Evolutionary conservation across 2,888 invertebrate species (phyloP).

Genomic region (Bhutanitis thaidina): DNA sequence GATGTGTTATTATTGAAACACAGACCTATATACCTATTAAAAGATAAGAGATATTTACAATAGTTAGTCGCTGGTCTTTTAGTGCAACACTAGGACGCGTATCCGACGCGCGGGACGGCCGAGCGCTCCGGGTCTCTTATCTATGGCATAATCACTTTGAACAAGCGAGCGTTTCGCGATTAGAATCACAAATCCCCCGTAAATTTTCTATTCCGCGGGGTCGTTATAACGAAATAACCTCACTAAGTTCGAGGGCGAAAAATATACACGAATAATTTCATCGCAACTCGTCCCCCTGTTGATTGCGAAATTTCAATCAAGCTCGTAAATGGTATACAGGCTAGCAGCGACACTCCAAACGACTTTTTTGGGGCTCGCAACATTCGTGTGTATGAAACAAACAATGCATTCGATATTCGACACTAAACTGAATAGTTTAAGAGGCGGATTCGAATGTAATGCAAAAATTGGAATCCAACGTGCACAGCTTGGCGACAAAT

Average conservation of each 20-base stretch:
- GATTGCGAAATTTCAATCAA: constrained; percentile 80
- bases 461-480: constrained; percentile 32
- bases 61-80: background rate
- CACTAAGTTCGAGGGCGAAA: constrained; percentile 59
- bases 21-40: constrained; percentile 3
- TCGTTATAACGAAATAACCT: constrained; percentile 69
- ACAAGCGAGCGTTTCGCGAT: constrained; percentile 72
- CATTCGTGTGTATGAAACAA: constrained; percentile 30
- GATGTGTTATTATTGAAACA: constrained; percentile 4
- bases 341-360: constrained; percentile 72
- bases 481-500: constrained; percentile 53
- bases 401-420: constrained; percentile 31
- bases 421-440: constrained; percentile 36
- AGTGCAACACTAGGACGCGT: constrained; percentile 27
- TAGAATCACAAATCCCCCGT: constrained; percentile 75
- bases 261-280: constrained; percentile 77
- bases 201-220: constrained; percentile 70
- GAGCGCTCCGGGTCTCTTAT: constrained; percentile 61
- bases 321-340: constrained; percentile 74
- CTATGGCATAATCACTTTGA: constrained; percentile 75
- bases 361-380: constrained; percentile 69
- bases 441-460: constrained; percentile 33
- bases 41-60: constrained; percentile 15
- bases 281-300: constrained; percentile 72
- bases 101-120: constrained; percentile 61